A percentile compares a stretch with the other conserved stretches of the same genome.
These are phyloP conservation scores for Gorsachius magnificus DNA, from an alignment of 2,797 vertebrate species.

Conservation along the genomic window DNA sequence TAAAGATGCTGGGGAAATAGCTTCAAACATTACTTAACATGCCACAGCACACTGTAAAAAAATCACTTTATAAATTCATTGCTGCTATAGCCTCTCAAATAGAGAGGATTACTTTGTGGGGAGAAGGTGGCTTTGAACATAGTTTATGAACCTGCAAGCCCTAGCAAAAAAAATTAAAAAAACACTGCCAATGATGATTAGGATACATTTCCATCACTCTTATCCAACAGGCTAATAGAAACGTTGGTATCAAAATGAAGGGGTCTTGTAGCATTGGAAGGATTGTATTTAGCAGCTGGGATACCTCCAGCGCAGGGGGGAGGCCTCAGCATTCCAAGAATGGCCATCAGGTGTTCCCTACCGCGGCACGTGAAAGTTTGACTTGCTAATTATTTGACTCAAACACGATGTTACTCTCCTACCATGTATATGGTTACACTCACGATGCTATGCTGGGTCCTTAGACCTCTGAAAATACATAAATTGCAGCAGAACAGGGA, in stretches of 20 bases:
- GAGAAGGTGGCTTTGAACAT: background rate
- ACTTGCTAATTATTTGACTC: background rate
- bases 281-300: background rate
- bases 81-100: background rate
- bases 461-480: background rate
- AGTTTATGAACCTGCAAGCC: background rate
- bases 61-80: background rate
- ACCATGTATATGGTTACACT: background rate
- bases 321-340: background rate
- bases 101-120: background rate
- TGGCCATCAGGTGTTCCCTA: background rate
- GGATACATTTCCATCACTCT: background rate
- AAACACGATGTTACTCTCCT: background rate
- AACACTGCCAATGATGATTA: background rate
- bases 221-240: background rate
- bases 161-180: background rate
- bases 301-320: rapidly evolving
- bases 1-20: background rate
- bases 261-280: background rate
- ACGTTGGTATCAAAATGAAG: background rate
- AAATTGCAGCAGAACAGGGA: background rate
- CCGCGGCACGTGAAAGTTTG: background rate
- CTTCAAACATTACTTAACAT: background rate
- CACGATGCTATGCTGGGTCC: background rate
- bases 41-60: background rate